Base-by-base conservation (phyloP, 2,888 invertebrate species). In the Rhamnusium bicolor region DNA sequence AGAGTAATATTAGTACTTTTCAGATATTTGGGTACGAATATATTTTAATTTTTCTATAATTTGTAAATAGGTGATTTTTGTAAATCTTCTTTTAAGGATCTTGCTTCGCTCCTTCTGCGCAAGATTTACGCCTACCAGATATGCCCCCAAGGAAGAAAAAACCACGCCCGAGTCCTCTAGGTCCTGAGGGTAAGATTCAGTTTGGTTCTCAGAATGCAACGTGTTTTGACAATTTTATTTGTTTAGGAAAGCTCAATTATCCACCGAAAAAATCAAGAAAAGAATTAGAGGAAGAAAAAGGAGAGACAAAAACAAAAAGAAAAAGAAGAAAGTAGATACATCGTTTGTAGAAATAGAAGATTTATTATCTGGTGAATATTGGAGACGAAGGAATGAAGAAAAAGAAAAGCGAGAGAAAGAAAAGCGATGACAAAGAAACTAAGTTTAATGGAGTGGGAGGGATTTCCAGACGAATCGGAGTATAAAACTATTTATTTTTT, bases 331-430 rank as follows among this genome's bases (percentile, higher is more conserved):
- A 3, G 79, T 80, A 53, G 76, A 81, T 14, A 81, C 82, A 85
- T 91, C 91, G 1, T 85, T 91, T 54, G 90, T 92, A 0, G 83
- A 87, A 4, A 81, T 92, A 40, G 89, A 91, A 83, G 92, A 92
- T 81, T 84, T 93, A 29, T 86, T 92, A 18, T 90, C 89, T 0
- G 92, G 92, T 1, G 90, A 90, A 24, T 92, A 92, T 81, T 86
- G 85, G 78, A 81, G 78, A 73, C 84, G 82, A 61, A 85, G 86
- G 69, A 81, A 84, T 40, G 84, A 83, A 21, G 79, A 84, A 76
- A 79, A 82, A 79, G 72, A 79, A 81, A 51, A 46, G 18, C 40
- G 54, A 7, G 19, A 51, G 72, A 84, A 82, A 72, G 81, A 82
- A 77, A 79, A 63, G 75, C 75, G 49, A 84, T 84, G 82, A 74